Evolutionary conservation across 1,140 invertebrate species (phyloP), one percentile per base, ranked within the genome.

Genomic region (Solenopsis fugax): DNA sequence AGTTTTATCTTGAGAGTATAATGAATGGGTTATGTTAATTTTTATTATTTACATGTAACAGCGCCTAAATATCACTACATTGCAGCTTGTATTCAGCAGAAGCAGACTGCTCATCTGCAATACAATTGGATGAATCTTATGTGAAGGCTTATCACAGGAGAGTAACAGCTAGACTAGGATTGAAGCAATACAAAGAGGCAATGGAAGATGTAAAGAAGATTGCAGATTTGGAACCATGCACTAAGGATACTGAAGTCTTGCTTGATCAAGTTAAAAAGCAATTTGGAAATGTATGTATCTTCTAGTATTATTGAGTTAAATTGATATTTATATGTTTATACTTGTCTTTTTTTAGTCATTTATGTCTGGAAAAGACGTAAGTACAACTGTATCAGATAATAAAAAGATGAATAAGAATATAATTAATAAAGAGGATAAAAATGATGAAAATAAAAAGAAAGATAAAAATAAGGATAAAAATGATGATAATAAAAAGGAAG

Each of bases 71-170:
- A 21, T 37, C 48, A 34, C 84, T 85, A 62, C 13, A 29, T 91
- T 92, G 71, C 92, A 98, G 97, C 87, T 97, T 96, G 88, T 96
- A 96, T 89, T 96, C 96, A 88, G 97, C 97, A 13, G 97, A 98
- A 93, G 91, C 96, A 21, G 98, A 98, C 94, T 98, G 98, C 92
- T 97, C 96, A 1, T 93, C 96, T 52, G 97, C 98, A 0, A 92
- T 98, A 58, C 95, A 96, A 69, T 93, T 98, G 24, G 97, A 98
- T 92, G 95, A 96, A 0, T 96, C 95, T 0, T 98, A 98, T 93
- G 96, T 97, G 0, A 98, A 98, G 94, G 97, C 98, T 3, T 97
- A 97, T 91, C 96, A 97, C 87, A 95, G 98, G 65, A 94, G 98
- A 89, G 98, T 97, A 4, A 95, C 96, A 21, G 97, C 97, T 1